Evolutionary conservation across 1,140 invertebrate genomes (phyloP).

Genomic region (Amphibalanus amphitrite): DNA sequence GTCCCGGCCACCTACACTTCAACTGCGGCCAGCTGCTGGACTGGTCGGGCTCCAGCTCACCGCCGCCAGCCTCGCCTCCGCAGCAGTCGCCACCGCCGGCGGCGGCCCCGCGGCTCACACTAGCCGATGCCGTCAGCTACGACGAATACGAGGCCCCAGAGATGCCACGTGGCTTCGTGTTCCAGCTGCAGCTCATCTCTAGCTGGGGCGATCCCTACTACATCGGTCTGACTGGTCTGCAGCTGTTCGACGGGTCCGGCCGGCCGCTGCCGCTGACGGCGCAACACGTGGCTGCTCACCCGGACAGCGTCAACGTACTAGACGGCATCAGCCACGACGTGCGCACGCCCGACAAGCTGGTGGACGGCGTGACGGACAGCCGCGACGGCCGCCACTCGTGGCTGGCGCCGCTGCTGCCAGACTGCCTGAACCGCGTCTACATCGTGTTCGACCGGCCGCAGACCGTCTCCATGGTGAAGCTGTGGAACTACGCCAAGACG

Average conservation of each 20-base stretch:
- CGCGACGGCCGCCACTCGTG: constrained; percentile 50
- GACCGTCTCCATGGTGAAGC: constrained; percentile 50
- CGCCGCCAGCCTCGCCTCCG: not conserved
- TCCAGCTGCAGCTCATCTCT: constrained; percentile 56
- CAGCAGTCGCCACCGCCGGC: no score
- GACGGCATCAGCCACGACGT: constrained; percentile 43
- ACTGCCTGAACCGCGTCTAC: constrained; percentile 47
- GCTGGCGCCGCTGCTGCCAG: constrained; percentile 58
- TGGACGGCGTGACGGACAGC: constrained; percentile 52
- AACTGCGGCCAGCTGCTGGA: constrained; percentile 19
- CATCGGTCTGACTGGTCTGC: constrained; percentile 57
- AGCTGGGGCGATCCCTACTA: constrained; percentile 72
- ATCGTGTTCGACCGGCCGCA: constrained; percentile 57
- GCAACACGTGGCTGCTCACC: constrained; percentile 43
- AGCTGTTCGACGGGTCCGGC: constrained; percentile 46
- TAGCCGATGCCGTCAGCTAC: constrained; percentile 7
- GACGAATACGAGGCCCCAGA: constrained; percentile 33
- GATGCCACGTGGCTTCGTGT: constrained; percentile 53
- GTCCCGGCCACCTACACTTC: not conserved
- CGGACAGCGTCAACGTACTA: constrained; percentile 58
- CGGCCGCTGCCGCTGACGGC: constrained; percentile 36
- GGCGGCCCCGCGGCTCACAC: no score
- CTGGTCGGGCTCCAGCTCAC: constrained; percentile 28
- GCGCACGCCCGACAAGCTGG: constrained; percentile 57
- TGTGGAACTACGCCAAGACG: constrained; percentile 74